Base-by-base conservation (phyloP, 2,888 invertebrate genomes). In the Euclidia mi region DNA sequence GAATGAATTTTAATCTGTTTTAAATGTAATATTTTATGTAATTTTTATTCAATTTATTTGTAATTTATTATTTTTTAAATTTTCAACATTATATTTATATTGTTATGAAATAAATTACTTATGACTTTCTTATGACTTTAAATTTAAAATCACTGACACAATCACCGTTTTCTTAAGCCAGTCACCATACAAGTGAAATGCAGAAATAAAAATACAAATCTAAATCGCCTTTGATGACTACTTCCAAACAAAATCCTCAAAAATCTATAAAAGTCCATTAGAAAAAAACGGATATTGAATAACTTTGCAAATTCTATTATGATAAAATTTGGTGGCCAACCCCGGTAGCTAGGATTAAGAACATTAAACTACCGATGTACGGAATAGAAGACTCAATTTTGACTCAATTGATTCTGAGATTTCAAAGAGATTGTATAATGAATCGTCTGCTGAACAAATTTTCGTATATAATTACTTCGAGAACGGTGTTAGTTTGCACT, bases 351-450 rank as follows among this genome's bases (percentile, higher is more conserved):
- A n/a, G n/a, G n/a, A n/a, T n/a, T n/a, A n/a, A n/a, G n/a, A n/a
- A n/a, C n/a, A n/a, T n/a, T n/a, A n/a, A n/a, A n/a, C n/a, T n/a
- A n/a, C n/a, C n/a, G n/a, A n/a, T n/a, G n/a, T n/a, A n/a, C n/a
- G n/a, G n/a, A n/a, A n/a, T n/a, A n/a, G n/a, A n/a, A n/a, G 76
- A 78, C 60, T 65, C 69, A 58, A 65, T 75, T 67, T 58, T 56
- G 65, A 71, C 57, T 65, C 66, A 70, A 78, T 82, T 76, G 78
- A 76, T 81, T 77, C 62, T 61, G 68, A 65, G 64, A 62, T 65
- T 70, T 71, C 50, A 66, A 67, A 66, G 51, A 66, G 59, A 74
- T 76, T 71, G 67, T 52, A 64, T 69, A 65, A 70, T 74, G 49
- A 76, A 71, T 66, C 53, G 56, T 17, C 61, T 62, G 69, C 68